phyloP scores from a whole-genome alignment of 2,888 invertebrate species.

The Crossocerus cetratus region DNA sequence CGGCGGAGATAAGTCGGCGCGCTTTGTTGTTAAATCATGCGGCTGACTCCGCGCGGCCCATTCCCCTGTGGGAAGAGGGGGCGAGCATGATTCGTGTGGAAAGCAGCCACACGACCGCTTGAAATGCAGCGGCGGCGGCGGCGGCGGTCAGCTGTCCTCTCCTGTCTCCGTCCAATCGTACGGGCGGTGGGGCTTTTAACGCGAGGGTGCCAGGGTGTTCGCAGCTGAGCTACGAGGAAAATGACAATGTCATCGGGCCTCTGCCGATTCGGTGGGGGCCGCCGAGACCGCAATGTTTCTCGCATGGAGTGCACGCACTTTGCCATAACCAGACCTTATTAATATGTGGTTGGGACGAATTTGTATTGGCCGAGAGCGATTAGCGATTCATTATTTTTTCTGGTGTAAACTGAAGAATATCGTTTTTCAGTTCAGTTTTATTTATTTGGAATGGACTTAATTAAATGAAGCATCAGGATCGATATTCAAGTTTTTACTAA shows the following conservation, averaged over 20 bases:
- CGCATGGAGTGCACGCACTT: no score
- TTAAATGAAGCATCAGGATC: no score
- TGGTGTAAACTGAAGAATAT: no score
- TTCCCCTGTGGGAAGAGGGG: constrained; percentile 20
- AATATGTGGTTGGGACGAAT: no score
- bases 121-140: constrained; percentile 42
- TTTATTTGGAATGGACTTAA: no score
- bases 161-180: constrained; percentile 44
- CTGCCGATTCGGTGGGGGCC: no score
- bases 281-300: no score
- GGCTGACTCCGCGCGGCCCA: constrained; percentile 32
- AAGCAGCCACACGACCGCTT: constrained; percentile 38
- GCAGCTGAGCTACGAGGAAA: constrained; percentile 15
- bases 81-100: constrained; percentile 30
- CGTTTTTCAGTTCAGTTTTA: no score
- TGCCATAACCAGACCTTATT: no score
- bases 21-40: constrained; percentile 34
- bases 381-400: no score
- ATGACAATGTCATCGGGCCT: neutral
- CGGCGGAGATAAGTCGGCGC: constrained; percentile 42
- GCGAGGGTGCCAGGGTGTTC: constrained; percentile 40
- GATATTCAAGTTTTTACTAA: no score
- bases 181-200: constrained; percentile 39
- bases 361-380: no score
- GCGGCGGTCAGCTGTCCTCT: constrained; percentile 47